These are phyloP conservation scores for Cyclophora punctaria DNA, from an alignment of 2,888 invertebrate species.

Conservation along the genomic window DNA sequence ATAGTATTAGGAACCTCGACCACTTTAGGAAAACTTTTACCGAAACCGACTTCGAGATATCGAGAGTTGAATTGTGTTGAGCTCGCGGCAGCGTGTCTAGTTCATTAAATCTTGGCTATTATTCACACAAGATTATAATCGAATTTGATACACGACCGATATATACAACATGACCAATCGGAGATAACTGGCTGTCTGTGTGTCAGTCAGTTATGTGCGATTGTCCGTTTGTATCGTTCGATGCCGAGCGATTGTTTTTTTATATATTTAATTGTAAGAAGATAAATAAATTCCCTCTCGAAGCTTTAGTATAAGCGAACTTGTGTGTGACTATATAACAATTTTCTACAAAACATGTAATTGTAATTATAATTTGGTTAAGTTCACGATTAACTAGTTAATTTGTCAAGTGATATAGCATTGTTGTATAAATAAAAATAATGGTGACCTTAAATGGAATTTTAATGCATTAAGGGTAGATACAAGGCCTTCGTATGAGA, in stretches of 20 bases:
- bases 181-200: too few relatives aligned
- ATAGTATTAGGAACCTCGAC: constrained; percentile 52
- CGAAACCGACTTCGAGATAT: constrained; percentile 52
- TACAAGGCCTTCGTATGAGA: constrained; percentile 61
- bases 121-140: constrained; percentile 33
- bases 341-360: constrained; percentile 63
- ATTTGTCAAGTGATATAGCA: constrained; percentile 67
- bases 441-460: constrained; percentile 71
- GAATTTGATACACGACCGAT: neutral
- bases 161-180: too few relatives aligned
- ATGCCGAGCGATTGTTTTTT: constrained; percentile 10
- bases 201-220: too few relatives aligned
- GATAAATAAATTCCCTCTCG: constrained; percentile 48
- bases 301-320: constrained; percentile 57
- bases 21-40: constrained; percentile 47
- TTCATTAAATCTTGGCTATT: constrained; percentile 45
- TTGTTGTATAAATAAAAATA: constrained; percentile 60
- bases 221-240: neutral
- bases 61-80: constrained; percentile 46
- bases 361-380: constrained; percentile 47
- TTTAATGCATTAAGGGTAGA: constrained; percentile 71
- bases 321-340: constrained; percentile 62
- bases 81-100: constrained; percentile 24
- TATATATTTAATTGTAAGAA: constrained; percentile 14
- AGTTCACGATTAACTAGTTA: constrained; percentile 36